Evolutionary conservation across 2,797 vertebrate genomes (phyloP).

Genomic region (Tadarida brasiliensis): DNA sequence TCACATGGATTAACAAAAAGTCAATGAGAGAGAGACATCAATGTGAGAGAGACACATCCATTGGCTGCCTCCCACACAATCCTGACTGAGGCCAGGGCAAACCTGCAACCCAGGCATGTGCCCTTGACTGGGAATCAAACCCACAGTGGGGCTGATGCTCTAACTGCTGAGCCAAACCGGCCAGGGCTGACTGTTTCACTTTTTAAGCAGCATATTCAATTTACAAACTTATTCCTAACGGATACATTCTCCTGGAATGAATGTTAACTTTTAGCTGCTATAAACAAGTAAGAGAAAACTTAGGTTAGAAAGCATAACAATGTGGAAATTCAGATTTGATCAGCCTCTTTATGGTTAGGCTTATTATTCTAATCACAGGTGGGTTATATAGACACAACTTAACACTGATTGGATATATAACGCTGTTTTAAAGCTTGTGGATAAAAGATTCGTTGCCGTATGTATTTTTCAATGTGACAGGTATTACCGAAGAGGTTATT

Average conservation of each 20-base stretch:
- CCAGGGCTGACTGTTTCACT: background rate
- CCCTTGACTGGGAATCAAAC: too few species aligned
- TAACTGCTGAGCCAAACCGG: too few species aligned
- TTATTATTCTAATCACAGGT: slow-evolving; percentile 29
- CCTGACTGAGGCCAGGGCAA: too few species aligned
- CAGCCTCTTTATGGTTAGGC: background rate
- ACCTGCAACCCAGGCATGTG: too few species aligned
- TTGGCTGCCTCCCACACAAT: too few species aligned
- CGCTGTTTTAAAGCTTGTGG: background rate
- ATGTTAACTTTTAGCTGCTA: background rate
- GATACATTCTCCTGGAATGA: background rate
- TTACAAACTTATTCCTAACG: background rate
- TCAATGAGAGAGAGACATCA: too few species aligned
- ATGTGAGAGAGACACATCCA: too few species aligned
- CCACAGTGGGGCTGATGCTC: too few species aligned
- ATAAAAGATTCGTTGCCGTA: background rate
- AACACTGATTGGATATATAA: background rate
- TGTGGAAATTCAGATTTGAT: slow-evolving; percentile 2
- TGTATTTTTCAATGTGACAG: background rate
- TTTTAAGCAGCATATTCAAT: background rate
- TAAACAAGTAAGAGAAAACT: slow-evolving; percentile 32
- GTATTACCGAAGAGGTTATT: slow-evolving; percentile 24
- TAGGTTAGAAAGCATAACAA: background rate
- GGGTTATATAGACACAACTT: background rate
- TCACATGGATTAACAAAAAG: too few species aligned